Evolutionary conservation across 2,888 invertebrate species (phyloP).

Genomic region (Copidosoma aretas): DNA sequence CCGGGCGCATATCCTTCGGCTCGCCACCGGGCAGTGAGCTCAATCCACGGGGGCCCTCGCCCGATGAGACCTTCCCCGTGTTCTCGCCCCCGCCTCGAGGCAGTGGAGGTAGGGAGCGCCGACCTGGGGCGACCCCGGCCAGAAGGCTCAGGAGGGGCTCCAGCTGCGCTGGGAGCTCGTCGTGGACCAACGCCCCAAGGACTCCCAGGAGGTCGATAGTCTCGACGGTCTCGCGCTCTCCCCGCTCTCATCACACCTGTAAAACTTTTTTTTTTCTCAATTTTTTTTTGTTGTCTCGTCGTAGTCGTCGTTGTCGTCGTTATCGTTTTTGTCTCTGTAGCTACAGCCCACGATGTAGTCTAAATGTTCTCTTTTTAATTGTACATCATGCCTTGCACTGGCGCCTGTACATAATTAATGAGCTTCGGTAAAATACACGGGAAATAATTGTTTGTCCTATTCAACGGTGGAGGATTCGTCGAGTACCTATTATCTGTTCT

Average conservation of each 20-base stretch:
- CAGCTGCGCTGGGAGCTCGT: slow-evolving; percentile 64
- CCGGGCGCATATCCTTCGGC: slow-evolving; percentile 80
- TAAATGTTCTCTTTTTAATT: not conserved
- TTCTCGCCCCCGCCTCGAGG: slow-evolving; percentile 75
- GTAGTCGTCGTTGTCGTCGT: slow-evolving; percentile 32
- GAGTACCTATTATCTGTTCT: too few relatives aligned
- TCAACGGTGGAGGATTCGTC: too few relatives aligned
- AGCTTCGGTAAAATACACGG: too few relatives aligned
- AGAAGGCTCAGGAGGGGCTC: slow-evolving; percentile 58
- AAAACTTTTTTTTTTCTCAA: slow-evolving; percentile 59
- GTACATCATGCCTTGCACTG: too few relatives aligned
- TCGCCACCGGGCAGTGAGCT: slow-evolving; percentile 79
- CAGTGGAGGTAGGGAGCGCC: not conserved
- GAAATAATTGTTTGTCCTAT: too few relatives aligned
- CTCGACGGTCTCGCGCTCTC: slow-evolving; percentile 78
- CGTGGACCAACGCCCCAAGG: slow-evolving; percentile 65
- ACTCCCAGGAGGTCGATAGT: slow-evolving; percentile 78
- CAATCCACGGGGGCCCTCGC: slow-evolving; percentile 71
- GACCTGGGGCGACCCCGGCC: slow-evolving; percentile 39
- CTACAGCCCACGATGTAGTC: not conserved
- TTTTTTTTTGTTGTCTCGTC: not conserved
- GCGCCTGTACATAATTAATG: too few relatives aligned
- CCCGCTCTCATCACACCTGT: slow-evolving; percentile 90
- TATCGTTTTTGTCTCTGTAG: slow-evolving; percentile 27
- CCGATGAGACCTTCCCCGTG: slow-evolving; percentile 84